Base-by-base conservation (phyloP, 53 echinoderm and acorn worm species). In the Crossaster papposus region DNA sequence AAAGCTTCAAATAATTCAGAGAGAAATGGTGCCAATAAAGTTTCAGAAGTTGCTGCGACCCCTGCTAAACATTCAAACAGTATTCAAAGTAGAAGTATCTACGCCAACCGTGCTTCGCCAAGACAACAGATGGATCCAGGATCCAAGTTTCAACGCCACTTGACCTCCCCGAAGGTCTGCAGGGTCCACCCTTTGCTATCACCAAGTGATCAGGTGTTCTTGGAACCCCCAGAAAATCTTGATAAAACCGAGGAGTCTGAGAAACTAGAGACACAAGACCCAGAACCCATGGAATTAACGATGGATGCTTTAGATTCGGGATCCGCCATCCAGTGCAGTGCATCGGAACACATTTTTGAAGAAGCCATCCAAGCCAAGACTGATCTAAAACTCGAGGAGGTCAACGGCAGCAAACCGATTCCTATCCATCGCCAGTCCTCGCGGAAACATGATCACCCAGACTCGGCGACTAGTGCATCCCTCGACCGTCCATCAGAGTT, bases 161-260 rank as follows among this genome's bases (percentile, higher is more conserved):
- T 87, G 87, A 77, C 87, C 35, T 77, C 87, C 26, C 87, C 87
- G 36, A 87, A 87, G 62, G 75, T 76, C 32, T 87, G 87, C 18
- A 8, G 54, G 53, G 36, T 87, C 35, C 87, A 87, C 64, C 87
- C 87, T 9, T 53, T 87, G 37, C 62, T 87, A 7, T 58, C 64
- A 32, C 87, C 76, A 14, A 76, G 35, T 29, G 87, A 77, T 34
- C 55, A 75, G 64, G 13, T 51, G 14, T 34, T 26, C 76, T 37
- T 55, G 62, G 64, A 30, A 31, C 12, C 55, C 13, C 36, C n/a
- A 17, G 63, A 17, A 34, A 26, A 30, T 28, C 30, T 52, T 22
- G 53, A 51, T 76, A 72, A 36, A 28, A 36, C 70, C 20, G 54
- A 15, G 14, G 38, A 34, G 20, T 65, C 37, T 23, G 28, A 22